A percentile compares a stretch with the other conserved stretches of the same genome.
Conservation (phyloP, 2,888 invertebrate genomes). For the Apantesis nais region DNA sequence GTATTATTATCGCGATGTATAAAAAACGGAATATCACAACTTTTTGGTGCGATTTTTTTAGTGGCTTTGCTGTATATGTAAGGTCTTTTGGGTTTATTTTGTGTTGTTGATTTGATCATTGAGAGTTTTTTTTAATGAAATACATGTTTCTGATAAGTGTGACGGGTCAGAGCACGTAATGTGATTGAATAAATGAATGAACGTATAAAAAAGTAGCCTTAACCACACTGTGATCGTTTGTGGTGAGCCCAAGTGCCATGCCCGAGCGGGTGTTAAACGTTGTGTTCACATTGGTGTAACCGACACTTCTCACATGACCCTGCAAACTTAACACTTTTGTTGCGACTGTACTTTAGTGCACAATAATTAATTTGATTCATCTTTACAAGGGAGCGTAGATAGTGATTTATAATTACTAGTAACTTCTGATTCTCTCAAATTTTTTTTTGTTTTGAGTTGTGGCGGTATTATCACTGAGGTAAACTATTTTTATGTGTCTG, state of each 20-base stretch:
- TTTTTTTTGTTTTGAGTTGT: no score
- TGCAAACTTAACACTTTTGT: constrained; percentile 13
- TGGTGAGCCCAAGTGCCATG: constrained; percentile 61
- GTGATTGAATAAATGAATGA: neutral
- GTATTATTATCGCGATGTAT: neutral
- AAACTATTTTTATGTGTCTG: neutral
- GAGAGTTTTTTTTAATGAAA: neutral
- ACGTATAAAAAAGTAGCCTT: constrained; percentile 10
- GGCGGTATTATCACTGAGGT: no score
- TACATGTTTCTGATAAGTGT: neutral
- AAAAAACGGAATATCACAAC: neutral
- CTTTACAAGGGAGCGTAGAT: no score
- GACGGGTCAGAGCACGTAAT: constrained; percentile 2
- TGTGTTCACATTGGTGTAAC: constrained; percentile 55
- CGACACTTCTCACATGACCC: constrained; percentile 43
- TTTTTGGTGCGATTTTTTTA: neutral
- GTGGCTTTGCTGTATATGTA: neutral
- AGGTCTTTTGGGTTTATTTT: neutral
- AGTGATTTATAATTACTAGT: no score
- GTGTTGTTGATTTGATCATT: neutral
- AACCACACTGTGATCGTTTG: constrained; percentile 28
- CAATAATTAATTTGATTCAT: neutral
- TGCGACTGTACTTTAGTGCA: neutral
- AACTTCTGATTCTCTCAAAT: no score
- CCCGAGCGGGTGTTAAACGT: constrained; percentile 40